These are phyloP conservation scores for Odontothrips loti DNA, from an alignment of 2,888 invertebrate genomes.

Conservation along the genomic window DNA sequence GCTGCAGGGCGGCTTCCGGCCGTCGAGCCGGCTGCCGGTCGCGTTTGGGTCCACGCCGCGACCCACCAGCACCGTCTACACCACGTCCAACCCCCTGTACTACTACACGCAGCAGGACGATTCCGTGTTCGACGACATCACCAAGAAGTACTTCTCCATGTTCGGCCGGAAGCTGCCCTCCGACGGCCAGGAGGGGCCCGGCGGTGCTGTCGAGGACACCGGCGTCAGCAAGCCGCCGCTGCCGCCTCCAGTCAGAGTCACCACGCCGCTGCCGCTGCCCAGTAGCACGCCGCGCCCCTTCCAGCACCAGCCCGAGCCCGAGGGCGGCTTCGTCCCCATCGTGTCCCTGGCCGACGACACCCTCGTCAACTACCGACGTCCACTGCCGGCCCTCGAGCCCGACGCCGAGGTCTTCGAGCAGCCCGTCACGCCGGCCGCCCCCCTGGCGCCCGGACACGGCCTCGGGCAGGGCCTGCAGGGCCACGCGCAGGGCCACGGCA, in stretches of 20 bases:
- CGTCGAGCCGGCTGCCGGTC: conserved; percentile 33
- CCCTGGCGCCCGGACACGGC: conserved; percentile 21
- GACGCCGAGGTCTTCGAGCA: conserved; percentile 59
- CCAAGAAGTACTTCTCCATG: conserved; percentile 68
- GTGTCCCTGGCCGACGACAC: conserved; percentile 60
- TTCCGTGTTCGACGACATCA: conserved; percentile 65
- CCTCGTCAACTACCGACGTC: conserved; percentile 64
- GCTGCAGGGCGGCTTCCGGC: conserved; percentile 38
- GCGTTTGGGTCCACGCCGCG: conserved; percentile 25
- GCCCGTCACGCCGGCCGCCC: conserved; percentile 40
- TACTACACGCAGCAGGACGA: conserved; percentile 64
- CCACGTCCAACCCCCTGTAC: conserved; percentile 31
- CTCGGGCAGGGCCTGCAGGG: neutral
- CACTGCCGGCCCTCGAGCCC: conserved; percentile 63
- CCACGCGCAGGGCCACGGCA: conserved; percentile 31
- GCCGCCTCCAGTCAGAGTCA: conserved; percentile 40
- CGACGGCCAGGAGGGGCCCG: conserved; percentile 29
- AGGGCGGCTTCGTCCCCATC: conserved; percentile 38
- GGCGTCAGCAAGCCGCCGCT: conserved; percentile 38
- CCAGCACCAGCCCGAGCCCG: conserved; percentile 40
- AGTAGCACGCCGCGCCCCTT: conserved; percentile 44
- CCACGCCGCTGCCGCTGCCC: conserved; percentile 38
- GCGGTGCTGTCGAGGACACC: conserved; percentile 33
- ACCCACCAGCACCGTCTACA: conserved; percentile 36
- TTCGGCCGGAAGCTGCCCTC: conserved; percentile 62